phyloP scores from a whole-genome alignment of 2,113 vertebrate species.

The Polypterus senegalus region DNA sequence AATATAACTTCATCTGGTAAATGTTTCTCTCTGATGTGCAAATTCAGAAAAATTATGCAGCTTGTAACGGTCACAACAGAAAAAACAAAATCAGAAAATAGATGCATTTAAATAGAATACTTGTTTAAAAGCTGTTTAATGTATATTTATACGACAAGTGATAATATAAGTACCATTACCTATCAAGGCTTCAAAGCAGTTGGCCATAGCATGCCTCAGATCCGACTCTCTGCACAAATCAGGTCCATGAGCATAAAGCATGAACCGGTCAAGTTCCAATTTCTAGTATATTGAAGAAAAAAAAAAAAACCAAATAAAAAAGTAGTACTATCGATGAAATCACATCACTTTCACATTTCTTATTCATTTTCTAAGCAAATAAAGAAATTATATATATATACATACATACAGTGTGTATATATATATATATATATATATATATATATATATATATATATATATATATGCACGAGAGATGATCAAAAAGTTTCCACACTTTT shows the following conservation, averaged over 20 bases:
- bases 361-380: conserved; percentile 9
- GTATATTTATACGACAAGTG: not conserved
- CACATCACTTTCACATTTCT: conserved; percentile 5
- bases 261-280: conserved; percentile 91
- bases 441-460: too few species aligned
- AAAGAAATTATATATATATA: conserved; percentile 3
- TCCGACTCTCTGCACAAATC: conserved; percentile 95
- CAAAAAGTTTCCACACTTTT: conserved; percentile 8
- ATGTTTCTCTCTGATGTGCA: too few species aligned
- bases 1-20: too few species aligned
- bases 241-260: conserved; percentile 95
- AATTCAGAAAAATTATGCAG: too few species aligned
- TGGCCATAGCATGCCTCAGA: conserved; percentile 95
- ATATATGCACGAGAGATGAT: conserved; percentile 13
- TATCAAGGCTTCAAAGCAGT: conserved; percentile 96
- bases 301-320: conserved; percentile 17
- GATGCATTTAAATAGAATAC: too few species aligned
- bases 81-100: too few species aligned
- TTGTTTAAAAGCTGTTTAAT: too few species aligned
- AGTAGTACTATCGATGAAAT: not conserved
- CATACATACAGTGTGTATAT: too few species aligned
- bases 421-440: too few species aligned
- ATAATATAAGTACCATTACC: conserved; percentile 46
- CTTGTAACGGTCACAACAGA: too few species aligned
- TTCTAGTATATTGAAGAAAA: conserved; percentile 53